These are phyloP conservation scores for Oreortyx pictus DNA, from an alignment of 2,797 vertebrate species.

Conservation along the genomic window DNA sequence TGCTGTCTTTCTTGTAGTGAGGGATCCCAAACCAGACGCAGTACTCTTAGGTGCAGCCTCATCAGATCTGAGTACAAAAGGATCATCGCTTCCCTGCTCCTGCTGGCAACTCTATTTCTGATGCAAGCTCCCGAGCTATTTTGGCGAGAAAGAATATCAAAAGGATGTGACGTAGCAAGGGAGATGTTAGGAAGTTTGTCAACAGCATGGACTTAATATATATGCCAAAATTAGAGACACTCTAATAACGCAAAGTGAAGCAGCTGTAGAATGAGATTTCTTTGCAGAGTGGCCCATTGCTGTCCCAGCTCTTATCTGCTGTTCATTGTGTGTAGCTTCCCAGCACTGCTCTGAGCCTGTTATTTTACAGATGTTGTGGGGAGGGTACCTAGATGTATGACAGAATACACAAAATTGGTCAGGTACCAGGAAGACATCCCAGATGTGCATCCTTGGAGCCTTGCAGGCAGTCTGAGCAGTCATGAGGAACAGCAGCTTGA, in stretches of 20 bases:
- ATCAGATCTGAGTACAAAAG: not conserved
- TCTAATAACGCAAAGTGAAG: not conserved
- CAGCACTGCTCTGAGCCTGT: no score
- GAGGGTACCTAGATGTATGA: not conserved
- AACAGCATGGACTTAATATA: not conserved
- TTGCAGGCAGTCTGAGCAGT: not conserved
- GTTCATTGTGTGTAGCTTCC: not conserved
- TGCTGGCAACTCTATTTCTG: not conserved
- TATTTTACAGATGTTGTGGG: not conserved
- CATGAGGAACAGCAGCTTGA: not conserved
- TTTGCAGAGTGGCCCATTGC: not conserved
- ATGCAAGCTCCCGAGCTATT: not conserved
- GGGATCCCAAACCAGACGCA: not conserved
- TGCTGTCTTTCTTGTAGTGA: not conserved
- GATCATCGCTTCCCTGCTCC: not conserved
- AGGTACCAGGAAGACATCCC: not conserved
- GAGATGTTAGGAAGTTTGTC: not conserved
- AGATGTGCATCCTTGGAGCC: not conserved
- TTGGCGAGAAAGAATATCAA: not conserved
- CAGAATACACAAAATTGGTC: not conserved
- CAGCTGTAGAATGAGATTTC: not conserved
- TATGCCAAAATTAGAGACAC: not conserved
- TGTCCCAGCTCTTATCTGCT: accelerated
- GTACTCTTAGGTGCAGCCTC: no score
- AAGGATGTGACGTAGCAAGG: not conserved